Evolutionary conservation across 2,113 vertebrate species (phyloP), one percentile per base, ranked within the genome.

Genomic region (Bos indicus): DNA sequence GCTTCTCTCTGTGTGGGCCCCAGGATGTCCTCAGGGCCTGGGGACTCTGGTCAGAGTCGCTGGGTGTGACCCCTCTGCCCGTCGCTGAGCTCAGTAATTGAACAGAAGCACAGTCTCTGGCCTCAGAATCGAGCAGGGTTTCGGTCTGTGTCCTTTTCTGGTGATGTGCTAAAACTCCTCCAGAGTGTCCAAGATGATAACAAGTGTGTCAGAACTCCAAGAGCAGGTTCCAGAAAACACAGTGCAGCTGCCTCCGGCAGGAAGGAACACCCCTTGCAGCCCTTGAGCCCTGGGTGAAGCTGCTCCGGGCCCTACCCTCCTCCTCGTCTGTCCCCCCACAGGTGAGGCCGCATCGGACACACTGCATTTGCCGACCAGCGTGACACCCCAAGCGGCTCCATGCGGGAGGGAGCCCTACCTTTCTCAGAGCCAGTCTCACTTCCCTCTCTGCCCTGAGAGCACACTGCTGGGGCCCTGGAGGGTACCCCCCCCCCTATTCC

Each of bases 291-390:
- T 0, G 0, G 48, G 81, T 5, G 15, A 56, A 62, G 2, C 7
- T 6, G 10, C 19, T 30, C 56, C 10, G 1, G 9, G 54, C 83
- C 52, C 36, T 30, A 11, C 14, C 23, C 26, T 51, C 43, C 56
- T 59, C 33, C 21, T 26, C 19, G 23, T 46, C 52, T 33, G 26
- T 19, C 33, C 30, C 40, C 5, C 2, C 14, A 43, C 36, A 3
- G 1, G 33, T 7, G 51, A n/a, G 33, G 51, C 51, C 2, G 1
- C 0, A 4, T 2, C 7, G 6, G 25, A 21, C 19, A 25, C 12
- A 8, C 3, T 5, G 1, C 4, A 3, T 25, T 17, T 59, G 10
- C 9, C 9, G 30, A 25, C 46, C 16, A 19, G 16, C 5, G 5
- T 6, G 78, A 6, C 46, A 3, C 5, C 62, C 48, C 19, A 3